Conservation (phyloP, 2,888 invertebrate genomes). For the Trachelus troglodyta region DNA sequence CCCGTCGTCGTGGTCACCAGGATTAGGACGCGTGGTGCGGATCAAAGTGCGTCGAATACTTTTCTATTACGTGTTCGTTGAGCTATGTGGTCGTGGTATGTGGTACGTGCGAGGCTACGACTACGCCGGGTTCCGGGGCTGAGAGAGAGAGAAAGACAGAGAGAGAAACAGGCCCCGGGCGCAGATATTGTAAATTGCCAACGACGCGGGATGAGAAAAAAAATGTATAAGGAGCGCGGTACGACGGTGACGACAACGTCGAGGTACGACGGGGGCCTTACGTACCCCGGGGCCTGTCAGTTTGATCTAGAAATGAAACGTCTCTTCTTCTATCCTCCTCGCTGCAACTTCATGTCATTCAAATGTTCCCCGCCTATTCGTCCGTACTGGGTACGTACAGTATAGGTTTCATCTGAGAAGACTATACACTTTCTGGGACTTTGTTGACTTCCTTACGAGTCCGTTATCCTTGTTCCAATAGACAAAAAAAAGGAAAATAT, state of each 20-base stretch:
- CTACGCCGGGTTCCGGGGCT: not conserved
- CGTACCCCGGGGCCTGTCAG: not conserved
- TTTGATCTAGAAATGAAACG: not conserved
- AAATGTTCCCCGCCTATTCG: not conserved
- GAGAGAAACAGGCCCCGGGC: not conserved
- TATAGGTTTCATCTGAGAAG: not conserved
- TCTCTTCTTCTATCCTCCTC: not conserved
- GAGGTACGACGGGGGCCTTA: not conserved
- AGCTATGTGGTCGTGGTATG: slow-evolving; percentile 5
- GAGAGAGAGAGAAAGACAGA: not conserved
- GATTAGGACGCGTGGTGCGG: not conserved
- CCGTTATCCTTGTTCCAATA: not conserved
- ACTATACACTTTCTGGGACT: not conserved
- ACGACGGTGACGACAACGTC: not conserved
- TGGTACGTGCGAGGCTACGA: not conserved
- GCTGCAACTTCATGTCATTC: not conserved
- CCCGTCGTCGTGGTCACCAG: not conserved
- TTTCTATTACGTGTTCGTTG: slow-evolving; percentile 6
- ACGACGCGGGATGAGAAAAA: not conserved
- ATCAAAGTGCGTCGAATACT: slow-evolving; percentile 4
- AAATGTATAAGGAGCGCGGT: not conserved
- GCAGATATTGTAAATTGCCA: slow-evolving; percentile 5
- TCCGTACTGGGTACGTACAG: not conserved
- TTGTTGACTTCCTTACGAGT: not conserved
- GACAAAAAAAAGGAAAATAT: not conserved